These are phyloP conservation scores for Saccopteryx bilineata DNA, from an alignment of 2,113 vertebrate genomes.

Conservation along the genomic window DNA sequence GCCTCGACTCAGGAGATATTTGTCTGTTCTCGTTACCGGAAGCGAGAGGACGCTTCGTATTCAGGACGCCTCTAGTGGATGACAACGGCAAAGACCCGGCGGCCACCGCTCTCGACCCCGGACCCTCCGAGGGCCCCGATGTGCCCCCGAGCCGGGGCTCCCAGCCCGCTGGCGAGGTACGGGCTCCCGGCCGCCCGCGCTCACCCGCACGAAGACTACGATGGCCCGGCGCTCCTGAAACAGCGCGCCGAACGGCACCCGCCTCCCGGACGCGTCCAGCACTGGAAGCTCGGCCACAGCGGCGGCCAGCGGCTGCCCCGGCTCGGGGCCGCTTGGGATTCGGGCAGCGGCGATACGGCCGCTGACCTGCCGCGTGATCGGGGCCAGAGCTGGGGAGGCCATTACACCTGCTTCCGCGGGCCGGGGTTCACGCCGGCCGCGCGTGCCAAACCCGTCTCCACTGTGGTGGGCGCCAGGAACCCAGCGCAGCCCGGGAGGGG, in stretches of 20 bases:
- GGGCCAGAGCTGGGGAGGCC: slow-evolving; percentile 80
- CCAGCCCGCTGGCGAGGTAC: background rate
- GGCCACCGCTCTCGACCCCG: background rate
- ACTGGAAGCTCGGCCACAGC: slow-evolving; percentile 87
- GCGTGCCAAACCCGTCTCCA: rapidly evolving
- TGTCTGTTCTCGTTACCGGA: background rate
- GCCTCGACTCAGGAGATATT: background rate
- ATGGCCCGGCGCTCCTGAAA: slow-evolving; percentile 91
- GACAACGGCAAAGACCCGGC: background rate
- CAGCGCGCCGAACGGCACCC: slow-evolving; percentile 88
- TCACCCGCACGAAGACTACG: slow-evolving; percentile 95
- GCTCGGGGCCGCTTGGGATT: background rate
- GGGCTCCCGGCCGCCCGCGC: slow-evolving; percentile 52
- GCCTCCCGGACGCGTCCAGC: slow-evolving; percentile 88
- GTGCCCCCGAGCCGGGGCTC: background rate
- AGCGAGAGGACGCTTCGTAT: background rate
- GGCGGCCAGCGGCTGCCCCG: slow-evolving; percentile 77
- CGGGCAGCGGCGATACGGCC: background rate
- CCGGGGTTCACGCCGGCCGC: background rate
- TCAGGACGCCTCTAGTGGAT: background rate
- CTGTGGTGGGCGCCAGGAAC: rapidly evolving
- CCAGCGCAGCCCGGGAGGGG: background rate
- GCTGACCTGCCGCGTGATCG: slow-evolving; percentile 90
- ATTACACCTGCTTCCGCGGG: rapidly evolving
- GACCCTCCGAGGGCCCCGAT: no score